Conservation (phyloP, 2,113 vertebrate species). For the Morone chrysops region DNA sequence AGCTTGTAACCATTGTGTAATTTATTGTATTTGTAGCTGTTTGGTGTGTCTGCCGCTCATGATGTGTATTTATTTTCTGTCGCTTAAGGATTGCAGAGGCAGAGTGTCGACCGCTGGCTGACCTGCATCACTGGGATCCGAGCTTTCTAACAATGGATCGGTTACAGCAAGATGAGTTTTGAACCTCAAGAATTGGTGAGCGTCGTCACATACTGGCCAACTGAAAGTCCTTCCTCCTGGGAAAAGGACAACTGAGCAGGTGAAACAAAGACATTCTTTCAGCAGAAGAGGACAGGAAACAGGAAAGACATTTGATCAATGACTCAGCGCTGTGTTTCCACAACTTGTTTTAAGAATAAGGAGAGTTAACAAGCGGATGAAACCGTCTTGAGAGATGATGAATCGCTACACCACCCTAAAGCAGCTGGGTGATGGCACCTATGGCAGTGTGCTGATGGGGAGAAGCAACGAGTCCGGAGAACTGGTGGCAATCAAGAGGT, state of each 20-base stretch:
- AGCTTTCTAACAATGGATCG: constrained; percentile 25
- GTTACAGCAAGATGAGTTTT: constrained; percentile 48
- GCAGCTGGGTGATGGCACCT: constrained; percentile 96
- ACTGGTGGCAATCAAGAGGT: constrained; percentile 98
- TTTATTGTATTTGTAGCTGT: not conserved
- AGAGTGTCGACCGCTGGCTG: constrained; percentile 12
- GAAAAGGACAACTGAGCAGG: not conserved
- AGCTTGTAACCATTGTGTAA: not conserved
- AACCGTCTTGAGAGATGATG: constrained; percentile 84
- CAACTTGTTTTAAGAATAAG: not conserved
- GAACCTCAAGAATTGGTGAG: constrained; percentile 33
- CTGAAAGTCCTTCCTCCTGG: not conserved
- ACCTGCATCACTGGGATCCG: not conserved
- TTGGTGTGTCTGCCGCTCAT: not conserved
- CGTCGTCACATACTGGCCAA: not conserved
- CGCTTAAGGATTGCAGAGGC: constrained; percentile 15
- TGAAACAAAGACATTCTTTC: not conserved
- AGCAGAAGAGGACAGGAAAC: not conserved
- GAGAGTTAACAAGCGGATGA: constrained; percentile 54
- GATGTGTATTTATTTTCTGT: constrained; percentile 9
- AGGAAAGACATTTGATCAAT: not conserved
- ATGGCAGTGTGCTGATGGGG: constrained; percentile 96
- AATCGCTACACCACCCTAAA: constrained; percentile 96
- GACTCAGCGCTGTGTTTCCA: not conserved
- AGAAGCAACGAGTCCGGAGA: constrained; percentile 96